phyloP scores from a whole-genome alignment of 30 jellyfish, hydroid and myxozoan genomes.

The Cassiopea xamachana region DNA sequence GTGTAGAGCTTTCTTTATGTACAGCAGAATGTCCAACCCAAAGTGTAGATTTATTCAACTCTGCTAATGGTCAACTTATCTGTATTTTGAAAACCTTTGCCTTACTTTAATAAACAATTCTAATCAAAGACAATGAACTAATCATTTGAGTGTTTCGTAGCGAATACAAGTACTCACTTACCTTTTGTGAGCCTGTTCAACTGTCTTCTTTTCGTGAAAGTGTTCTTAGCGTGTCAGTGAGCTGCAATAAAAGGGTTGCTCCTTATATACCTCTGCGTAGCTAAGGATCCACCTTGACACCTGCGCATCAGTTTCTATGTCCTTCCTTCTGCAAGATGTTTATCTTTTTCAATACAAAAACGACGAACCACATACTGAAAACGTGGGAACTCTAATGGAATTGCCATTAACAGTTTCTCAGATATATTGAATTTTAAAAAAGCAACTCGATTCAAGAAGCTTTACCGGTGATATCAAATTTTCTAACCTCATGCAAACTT shows the following conservation, averaged over 20 bases:
- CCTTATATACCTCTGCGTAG: not conserved
- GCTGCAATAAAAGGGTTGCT: not conserved
- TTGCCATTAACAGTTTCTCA: not conserved
- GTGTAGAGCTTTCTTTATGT: too few species aligned
- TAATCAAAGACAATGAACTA: too few species aligned
- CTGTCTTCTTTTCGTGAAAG: not conserved
- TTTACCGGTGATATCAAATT: not conserved
- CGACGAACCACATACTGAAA: conserved; percentile 7
- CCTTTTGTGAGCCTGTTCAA: not conserved
- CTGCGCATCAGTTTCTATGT: not conserved
- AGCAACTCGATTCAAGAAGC: not conserved
- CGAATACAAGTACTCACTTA: not conserved
- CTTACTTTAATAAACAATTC: too few species aligned
- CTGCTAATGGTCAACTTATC: too few species aligned
- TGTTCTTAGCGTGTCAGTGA: not conserved
- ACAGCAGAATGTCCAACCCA: too few species aligned
- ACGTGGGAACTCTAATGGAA: conserved; percentile 1
- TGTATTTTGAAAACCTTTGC: too few species aligned
- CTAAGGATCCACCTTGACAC: conserved; percentile 5
- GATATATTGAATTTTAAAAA: not conserved
- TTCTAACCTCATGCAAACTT: not conserved
- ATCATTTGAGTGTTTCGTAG: not conserved
- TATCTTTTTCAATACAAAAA: not conserved
- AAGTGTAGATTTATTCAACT: too few species aligned
- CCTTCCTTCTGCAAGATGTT: not conserved